Conservation (phyloP, 1,140 invertebrate genomes). For the Plodia interpunctella region DNA sequence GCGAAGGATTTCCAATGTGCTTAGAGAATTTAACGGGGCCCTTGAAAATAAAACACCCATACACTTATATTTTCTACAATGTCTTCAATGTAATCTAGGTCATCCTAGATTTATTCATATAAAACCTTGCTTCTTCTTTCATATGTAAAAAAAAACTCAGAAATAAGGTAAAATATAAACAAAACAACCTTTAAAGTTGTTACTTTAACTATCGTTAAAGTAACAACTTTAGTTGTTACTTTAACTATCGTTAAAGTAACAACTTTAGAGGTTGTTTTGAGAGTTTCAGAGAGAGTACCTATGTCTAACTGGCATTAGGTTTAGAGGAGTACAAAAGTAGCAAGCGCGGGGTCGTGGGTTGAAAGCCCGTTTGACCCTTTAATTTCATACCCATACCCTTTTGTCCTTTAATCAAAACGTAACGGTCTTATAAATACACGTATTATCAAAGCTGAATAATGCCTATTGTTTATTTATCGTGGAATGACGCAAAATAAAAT, state of each 20-base stretch:
- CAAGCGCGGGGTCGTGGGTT: not conserved
- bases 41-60: constrained; percentile 7
- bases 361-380: constrained; percentile 1
- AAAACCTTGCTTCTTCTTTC: too few species aligned
- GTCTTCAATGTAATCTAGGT: too few species aligned
- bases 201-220: too few species aligned
- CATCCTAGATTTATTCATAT: too few species aligned
- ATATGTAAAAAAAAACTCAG: too few species aligned
- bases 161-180: too few species aligned
- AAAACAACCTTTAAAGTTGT: too few species aligned
- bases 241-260: too few species aligned
- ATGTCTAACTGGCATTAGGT: not conserved
- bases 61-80: too few species aligned
- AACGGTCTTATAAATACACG: constrained; percentile 7
- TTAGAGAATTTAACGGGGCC: constrained; percentile 18
- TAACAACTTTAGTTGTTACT: too few species aligned
- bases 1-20: constrained; percentile 18
- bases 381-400: constrained; percentile 5
- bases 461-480: constrained; percentile 2
- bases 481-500: not conserved
- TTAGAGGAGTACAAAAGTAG: constrained; percentile 4
- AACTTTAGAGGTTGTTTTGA: too few species aligned
- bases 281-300: not conserved
- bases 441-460: not conserved
- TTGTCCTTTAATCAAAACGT: constrained; percentile 12